phyloP scores from a whole-genome alignment of 2,888 invertebrate species.

The Pteria penguin region DNA sequence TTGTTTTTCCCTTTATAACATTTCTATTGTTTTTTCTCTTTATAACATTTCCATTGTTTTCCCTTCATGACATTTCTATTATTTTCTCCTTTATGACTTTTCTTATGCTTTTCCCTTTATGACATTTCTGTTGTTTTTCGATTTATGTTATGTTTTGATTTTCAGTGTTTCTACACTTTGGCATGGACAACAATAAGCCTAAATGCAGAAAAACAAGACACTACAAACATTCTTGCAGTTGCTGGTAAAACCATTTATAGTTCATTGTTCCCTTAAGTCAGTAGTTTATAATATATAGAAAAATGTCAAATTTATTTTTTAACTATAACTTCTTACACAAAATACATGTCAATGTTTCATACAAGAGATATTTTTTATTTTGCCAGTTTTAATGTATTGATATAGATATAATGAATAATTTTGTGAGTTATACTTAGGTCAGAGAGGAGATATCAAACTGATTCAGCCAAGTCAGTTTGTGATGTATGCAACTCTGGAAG shows the following conservation, averaged over 20 bases:
- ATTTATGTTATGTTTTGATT: no score
- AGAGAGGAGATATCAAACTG: constrained; percentile 71
- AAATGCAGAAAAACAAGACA: constrained; percentile 50
- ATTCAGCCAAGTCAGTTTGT: constrained; percentile 77
- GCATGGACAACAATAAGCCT: constrained; percentile 80
- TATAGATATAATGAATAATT: background rate
- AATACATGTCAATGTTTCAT: background rate
- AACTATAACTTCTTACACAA: no score
- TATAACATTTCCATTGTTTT: no score
- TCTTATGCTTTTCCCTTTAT: no score
- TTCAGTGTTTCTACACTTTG: constrained; percentile 79
- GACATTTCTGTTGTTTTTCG: no score
- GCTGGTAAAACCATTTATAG: constrained; percentile 65
- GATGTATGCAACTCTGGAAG: constrained; percentile 72
- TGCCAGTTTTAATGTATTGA: background rate
- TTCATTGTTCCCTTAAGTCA: no score
- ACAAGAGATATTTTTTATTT: background rate
- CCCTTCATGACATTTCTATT: no score
- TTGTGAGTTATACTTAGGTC: constrained; percentile 36
- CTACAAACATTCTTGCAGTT: constrained; percentile 74
- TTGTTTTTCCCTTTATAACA: no score
- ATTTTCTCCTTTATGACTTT: no score
- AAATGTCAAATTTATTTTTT: no score
- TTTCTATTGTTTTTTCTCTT: no score
- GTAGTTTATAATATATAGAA: no score